phyloP scores from a whole-genome alignment of 2,888 invertebrate species.

The Rhogogaster chlorosoma region DNA sequence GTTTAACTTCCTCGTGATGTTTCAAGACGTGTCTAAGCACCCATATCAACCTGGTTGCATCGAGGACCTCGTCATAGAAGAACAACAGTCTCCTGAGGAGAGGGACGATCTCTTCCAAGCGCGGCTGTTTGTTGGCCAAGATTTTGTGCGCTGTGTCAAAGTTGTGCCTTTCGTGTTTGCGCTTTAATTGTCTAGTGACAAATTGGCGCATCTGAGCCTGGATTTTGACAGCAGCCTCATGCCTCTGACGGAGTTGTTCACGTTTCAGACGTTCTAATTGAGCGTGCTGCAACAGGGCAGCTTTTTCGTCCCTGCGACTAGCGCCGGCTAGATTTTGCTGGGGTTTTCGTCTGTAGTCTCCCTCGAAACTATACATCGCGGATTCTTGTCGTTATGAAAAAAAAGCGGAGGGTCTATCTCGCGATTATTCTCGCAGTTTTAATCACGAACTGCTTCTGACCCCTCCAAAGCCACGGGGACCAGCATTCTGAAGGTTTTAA shows the following conservation, averaged over 20 bases:
- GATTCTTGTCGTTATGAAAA: not conserved
- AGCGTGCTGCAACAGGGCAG: constrained; percentile 88
- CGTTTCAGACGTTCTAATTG: constrained; percentile 93
- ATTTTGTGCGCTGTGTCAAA: constrained; percentile 84
- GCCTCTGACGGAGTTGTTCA: constrained; percentile 88
- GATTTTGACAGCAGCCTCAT: constrained; percentile 88
- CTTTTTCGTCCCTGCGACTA: constrained; percentile 86
- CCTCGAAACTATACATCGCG: constrained; percentile 89
- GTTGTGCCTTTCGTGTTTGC: constrained; percentile 83
- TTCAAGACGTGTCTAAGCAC: constrained; percentile 76
- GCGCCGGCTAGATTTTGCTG: constrained; percentile 94
- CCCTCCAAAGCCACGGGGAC: not conserved
- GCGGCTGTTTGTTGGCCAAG: constrained; percentile 74
- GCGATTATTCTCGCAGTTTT: not conserved
- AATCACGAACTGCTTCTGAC: not conserved
- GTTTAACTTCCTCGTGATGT: constrained; percentile 74
- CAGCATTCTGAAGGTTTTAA: constrained; percentile 9
- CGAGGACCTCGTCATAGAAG: constrained; percentile 86
- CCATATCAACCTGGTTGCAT: constrained; percentile 83
- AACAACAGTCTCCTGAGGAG: constrained; percentile 86
- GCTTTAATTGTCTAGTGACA: constrained; percentile 84
- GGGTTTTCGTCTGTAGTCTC: constrained; percentile 92
- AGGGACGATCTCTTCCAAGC: constrained; percentile 79
- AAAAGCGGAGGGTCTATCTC: not conserved
- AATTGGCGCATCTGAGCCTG: constrained; percentile 91